Base-by-base conservation (phyloP, 2,797 vertebrate genomes). In the Melanogrammus aeglefinus region DNA sequence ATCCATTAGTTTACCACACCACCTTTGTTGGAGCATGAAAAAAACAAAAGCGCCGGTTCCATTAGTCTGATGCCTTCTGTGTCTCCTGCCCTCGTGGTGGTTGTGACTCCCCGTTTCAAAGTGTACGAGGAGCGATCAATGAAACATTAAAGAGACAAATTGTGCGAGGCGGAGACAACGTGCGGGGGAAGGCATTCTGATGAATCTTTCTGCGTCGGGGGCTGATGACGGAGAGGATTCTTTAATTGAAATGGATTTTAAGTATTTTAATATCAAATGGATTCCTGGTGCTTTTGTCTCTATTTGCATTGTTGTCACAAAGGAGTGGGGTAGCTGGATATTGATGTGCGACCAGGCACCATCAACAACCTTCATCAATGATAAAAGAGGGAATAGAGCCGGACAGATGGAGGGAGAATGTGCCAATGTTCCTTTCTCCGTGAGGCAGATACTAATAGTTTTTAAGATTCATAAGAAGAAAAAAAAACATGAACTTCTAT, bases 51-150 rank as follows among this genome's bases (percentile, higher is more conserved):
- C 29, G 0, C 39, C 80, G 44, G 87, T 90, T 92, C 85, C 87
- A 93, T 94, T 93, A 89, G 88, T 92, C 87, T 92, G 88, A 93
- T 92, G 92, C 91, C 85, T 85, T 81, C 84, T 90, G 89, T 91
- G 86, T 84, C 79, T 84, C 82, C 81, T 84, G 83, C 84, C 85
- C 78, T 31, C 82, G 83, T 77, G 79, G 78, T 35, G 36, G 89
- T 79, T 85, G 90, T 87, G 86, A 86, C 88, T 88, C 82, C 82
- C 88, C 85, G 88, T 92, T 92, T 92, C 86, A 90, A 90, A 92
- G 92, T 88, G 90, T 91, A 94, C 92, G 79, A 89, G 90, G 87
- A 84, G 84, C 79, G 79, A 94, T 94, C 89, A 92, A 92, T 91
- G 89, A 82, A 89, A 88, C 90, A 89, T 91, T 91, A 92, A 90